Evolutionary conservation across 2,113 vertebrate species (phyloP), one percentile per base, ranked within the genome.

Genomic region (Chaenogobius annularis): DNA sequence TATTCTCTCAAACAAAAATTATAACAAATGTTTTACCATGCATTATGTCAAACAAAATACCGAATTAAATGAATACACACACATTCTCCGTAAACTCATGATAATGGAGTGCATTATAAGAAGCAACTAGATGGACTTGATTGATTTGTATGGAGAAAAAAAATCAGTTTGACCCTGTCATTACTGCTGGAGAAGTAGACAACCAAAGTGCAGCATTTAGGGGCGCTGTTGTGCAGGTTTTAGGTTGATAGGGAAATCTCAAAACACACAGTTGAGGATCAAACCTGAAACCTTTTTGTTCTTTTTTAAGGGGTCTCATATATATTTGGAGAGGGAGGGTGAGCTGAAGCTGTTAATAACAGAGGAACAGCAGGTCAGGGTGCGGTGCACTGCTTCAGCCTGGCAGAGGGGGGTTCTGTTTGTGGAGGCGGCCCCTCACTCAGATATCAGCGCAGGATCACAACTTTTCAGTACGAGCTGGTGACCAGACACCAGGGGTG

Each of bases 381-480:
- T 46, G 85, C 74, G 19, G 93, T 95, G 11, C 93, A 85, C 63
- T 98, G 96, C 84, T 96, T 97, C 12, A 70, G 84, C 77, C 92
- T 96, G 17, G 91, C 93, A 31, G 93, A 95, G 80, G 95, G 96
- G n/a, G 0, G 94, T 92, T n/a, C 94, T 99, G 23, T 98, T 97
- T 44, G 88, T 99, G 68, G 96, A 99, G 91, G 96, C 97, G 0
- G 92, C 95, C 0, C 93, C 95, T 0, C 96, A 95, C 78, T 89
- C 85, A 54, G 96, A 98, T 93, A 97, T 98, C 90, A 93, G 96
- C 88, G 95, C 70, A 95, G 95, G 90, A 95, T 96, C 68, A 96
- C 96, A 0, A 94, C 95, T 72, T 98, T 99, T 90, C 97, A 96
- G 82, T 99, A 99, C 0, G 95, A 99, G 80, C 72, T 99, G 87